Conservation (phyloP, 2,888 invertebrate species). For the Scaptodrosophila latifasciaeformis region DNA sequence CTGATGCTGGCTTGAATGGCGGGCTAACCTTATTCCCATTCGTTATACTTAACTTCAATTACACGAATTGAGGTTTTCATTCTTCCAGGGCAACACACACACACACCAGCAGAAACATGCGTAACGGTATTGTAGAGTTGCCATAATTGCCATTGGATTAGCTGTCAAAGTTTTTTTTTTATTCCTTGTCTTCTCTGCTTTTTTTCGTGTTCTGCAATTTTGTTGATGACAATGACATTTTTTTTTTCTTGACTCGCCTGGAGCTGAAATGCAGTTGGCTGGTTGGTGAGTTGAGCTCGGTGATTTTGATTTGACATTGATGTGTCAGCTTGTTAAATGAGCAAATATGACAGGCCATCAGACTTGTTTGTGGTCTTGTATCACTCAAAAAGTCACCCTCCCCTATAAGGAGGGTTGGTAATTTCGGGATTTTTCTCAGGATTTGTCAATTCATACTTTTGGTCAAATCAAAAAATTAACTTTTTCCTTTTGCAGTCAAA, state of each 20-base stretch:
- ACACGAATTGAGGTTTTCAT: slow-evolving; percentile 56
- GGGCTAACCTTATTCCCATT: slow-evolving; percentile 8
- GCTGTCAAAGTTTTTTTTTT: slow-evolving; percentile 64
- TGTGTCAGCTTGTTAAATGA: slow-evolving; percentile 72
- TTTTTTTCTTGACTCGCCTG: slow-evolving; percentile 28
- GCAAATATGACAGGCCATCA: slow-evolving; percentile 59
- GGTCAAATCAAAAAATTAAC: too few species aligned
- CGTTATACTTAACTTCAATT: slow-evolving; percentile 70
- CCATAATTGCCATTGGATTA: slow-evolving; percentile 69
- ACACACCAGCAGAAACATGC: slow-evolving; percentile 19
- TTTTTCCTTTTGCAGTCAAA: too few species aligned
- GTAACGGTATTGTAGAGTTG: slow-evolving; percentile 34
- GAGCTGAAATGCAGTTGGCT: slow-evolving; percentile 21
- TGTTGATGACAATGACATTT: slow-evolving; percentile 67
- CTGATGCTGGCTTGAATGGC: slow-evolving; percentile 49
- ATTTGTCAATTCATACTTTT: slow-evolving; percentile 58
- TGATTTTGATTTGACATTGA: slow-evolving; percentile 70
- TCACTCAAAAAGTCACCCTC: slow-evolving; percentile 17
- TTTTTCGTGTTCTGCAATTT: slow-evolving; percentile 39
- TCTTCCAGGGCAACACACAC: too few species aligned
- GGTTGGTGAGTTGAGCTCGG: slow-evolving; percentile 21
- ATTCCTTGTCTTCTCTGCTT: slow-evolving; percentile 30
- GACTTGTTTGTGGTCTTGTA: slow-evolving; percentile 45
- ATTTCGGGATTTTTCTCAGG: slow-evolving; percentile 53
- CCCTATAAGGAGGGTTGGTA: slow-evolving; percentile 37